Conservation (phyloP, 35 echinoderm and acorn worm genomes). For the Ophiothrix spiculata region DNA sequence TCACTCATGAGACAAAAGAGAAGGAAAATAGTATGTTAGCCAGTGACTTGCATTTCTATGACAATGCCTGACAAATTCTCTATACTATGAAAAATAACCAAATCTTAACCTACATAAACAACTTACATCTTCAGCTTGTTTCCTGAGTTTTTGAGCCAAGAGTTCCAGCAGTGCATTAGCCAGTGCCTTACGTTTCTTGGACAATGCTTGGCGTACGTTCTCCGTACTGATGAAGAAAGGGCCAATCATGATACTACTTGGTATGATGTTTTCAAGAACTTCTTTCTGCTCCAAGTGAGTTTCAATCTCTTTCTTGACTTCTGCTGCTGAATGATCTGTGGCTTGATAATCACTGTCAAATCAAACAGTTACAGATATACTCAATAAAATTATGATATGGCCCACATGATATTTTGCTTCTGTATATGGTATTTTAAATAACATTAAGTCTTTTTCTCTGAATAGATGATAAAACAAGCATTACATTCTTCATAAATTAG, state of each 20-base stretch:
- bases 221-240: slow-evolving; percentile 97
- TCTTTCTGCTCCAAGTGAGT: slow-evolving; percentile 83
- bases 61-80: too few species aligned
- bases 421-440: too few species aligned
- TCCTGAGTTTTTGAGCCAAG: slow-evolving; percentile 87
- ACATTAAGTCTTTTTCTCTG: too few species aligned
- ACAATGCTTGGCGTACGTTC: slow-evolving; percentile 86
- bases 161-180: slow-evolving; percentile 97
- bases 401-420: too few species aligned
- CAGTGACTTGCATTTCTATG: too few species aligned
- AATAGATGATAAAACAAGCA: too few species aligned
- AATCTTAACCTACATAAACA: not conserved
- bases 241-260: slow-evolving; percentile 89
- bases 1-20: too few species aligned
- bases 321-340: slow-evolving; percentile 86
- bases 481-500: too few species aligned
- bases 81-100: too few species aligned
- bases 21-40: too few species aligned
- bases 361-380: too few species aligned
- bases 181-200: slow-evolving; percentile 95
- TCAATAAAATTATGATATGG: too few species aligned
- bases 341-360: slow-evolving; percentile 83
- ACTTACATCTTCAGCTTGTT: slow-evolving; percentile 98
- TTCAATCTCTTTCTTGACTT: slow-evolving; percentile 99
- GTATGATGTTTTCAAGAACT: slow-evolving; percentile 81